phyloP scores from a whole-genome alignment of 2,888 invertebrate genomes.

The Sinodicranocentrus sp. region DNA sequence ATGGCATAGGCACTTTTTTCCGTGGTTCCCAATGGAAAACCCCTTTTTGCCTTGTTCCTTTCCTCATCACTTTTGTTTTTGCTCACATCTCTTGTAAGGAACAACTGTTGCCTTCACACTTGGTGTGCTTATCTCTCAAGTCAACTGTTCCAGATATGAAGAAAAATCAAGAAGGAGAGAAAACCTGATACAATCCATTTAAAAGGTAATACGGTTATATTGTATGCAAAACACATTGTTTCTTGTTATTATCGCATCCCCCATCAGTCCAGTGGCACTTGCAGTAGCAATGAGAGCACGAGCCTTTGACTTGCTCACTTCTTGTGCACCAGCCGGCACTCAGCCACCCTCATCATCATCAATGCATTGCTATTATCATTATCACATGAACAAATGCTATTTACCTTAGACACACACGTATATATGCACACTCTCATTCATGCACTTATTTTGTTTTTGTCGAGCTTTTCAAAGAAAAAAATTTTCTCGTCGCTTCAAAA shows the following conservation, averaged over 20 bases:
- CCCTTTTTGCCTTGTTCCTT: not conserved
- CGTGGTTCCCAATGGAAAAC: too few relatives aligned
- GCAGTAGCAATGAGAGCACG: conserved; percentile 28
- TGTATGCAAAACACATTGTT: conserved; percentile 39
- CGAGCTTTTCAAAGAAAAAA: not conserved
- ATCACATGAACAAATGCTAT: conserved; percentile 50
- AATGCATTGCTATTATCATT: conserved; percentile 28
- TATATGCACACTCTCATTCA: not conserved
- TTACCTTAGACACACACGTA: conserved; percentile 29
- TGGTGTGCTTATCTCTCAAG: not conserved
- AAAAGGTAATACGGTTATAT: conserved; percentile 28
- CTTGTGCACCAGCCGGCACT: conserved; percentile 44
- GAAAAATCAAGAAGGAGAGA: conserved; percentile 13
- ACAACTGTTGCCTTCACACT: conserved; percentile 29
- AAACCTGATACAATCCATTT: conserved; percentile 40
- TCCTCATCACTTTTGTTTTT: conserved; percentile 33
- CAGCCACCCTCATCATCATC: conserved; percentile 39
- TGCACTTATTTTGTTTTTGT: conserved; percentile 7
- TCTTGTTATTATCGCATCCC: not conserved
- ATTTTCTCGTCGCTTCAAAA: conserved; percentile 35
- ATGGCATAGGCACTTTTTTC: conserved; percentile 35
- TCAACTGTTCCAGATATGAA: conserved; percentile 41
- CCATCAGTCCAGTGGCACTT: conserved; percentile 25
- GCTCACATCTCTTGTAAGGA: not conserved
- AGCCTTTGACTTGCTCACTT: conserved; percentile 23